Conservation (phyloP, 2,797 vertebrate genomes). For the Micrastur ruficollis region DNA sequence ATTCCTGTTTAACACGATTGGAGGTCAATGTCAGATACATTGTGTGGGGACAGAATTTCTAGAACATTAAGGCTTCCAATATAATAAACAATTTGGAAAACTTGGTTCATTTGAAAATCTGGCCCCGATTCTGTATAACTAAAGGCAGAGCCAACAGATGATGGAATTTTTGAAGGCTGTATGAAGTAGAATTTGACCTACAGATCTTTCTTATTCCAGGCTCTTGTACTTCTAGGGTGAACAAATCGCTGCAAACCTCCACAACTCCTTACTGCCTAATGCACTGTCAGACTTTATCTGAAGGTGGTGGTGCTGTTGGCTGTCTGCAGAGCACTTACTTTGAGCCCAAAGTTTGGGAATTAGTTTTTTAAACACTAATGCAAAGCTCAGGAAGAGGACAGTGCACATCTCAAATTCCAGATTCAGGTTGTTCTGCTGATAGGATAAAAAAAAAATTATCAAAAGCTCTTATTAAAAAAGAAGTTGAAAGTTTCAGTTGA, state of each 20-base stretch:
- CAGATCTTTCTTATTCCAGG: not conserved
- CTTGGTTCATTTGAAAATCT: not conserved
- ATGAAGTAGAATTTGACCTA: not conserved
- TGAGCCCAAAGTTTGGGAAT: not conserved
- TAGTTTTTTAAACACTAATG: not conserved
- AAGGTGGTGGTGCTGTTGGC: not conserved
- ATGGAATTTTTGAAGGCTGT: not conserved
- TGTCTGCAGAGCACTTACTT: not conserved
- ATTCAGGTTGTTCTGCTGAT: not conserved
- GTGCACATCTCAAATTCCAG: not conserved
- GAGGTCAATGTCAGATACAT: not conserved
- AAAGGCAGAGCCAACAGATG: not conserved
- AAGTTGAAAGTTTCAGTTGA: not conserved
- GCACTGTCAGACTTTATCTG: not conserved
- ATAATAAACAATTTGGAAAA: not conserved
- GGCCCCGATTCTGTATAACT: not conserved
- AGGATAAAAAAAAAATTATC: not conserved
- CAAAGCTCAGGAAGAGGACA: not conserved
- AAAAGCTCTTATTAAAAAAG: not conserved
- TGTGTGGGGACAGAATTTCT: not conserved
- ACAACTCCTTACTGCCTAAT: not conserved
- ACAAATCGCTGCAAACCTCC: not conserved
- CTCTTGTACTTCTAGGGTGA: not conserved
- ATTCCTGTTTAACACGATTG: not conserved
- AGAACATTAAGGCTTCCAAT: not conserved